Percentiles rank a stretch among this genome's conserved stretches.
Conservation (phyloP, 2,888 invertebrate species). For the Aspidiotus rigidus region DNA sequence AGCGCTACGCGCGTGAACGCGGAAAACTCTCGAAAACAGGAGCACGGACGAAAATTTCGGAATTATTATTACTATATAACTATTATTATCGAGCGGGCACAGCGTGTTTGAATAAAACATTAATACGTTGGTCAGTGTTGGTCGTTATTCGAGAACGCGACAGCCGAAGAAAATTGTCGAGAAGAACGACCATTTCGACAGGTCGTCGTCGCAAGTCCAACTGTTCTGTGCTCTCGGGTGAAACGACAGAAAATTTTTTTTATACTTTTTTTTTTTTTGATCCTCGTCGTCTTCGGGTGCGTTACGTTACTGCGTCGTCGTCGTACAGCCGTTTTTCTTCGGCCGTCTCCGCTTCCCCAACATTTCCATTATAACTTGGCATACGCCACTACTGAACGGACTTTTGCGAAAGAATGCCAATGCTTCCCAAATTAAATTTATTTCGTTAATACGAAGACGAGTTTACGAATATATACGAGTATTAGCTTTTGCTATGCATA, state of each 20-base stretch:
- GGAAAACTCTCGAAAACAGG: background rate
- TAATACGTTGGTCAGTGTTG: background rate
- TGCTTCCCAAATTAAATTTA: slow-evolving; percentile 22
- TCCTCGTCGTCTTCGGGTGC: background rate
- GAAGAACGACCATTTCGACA: slow-evolving; percentile 31
- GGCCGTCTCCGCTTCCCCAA: slow-evolving; percentile 6
- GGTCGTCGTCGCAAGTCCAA: slow-evolving; percentile 29
- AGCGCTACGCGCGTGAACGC: background rate
- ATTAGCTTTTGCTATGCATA: too few relatives aligned
- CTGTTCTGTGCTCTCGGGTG: slow-evolving; percentile 12
- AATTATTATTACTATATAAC: background rate
- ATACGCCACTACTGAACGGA: slow-evolving; percentile 26
- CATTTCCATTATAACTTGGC: slow-evolving; percentile 19
- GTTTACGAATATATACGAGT: too few relatives aligned
- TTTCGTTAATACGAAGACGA: background rate
- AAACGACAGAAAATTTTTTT: slow-evolving; percentile 10
- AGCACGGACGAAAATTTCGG: background rate
- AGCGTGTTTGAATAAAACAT: too few relatives aligned
- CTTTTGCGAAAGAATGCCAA: slow-evolving; percentile 30
- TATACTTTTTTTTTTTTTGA: background rate
- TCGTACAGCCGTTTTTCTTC: slow-evolving; percentile 22
- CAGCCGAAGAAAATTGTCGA: slow-evolving; percentile 15
- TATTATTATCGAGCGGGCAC: too few relatives aligned
- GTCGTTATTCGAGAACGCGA: slow-evolving; percentile 16
- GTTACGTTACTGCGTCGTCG: slow-evolving; percentile 23